Conservation (phyloP, 2,888 invertebrate species). For the Nomada flava region DNA sequence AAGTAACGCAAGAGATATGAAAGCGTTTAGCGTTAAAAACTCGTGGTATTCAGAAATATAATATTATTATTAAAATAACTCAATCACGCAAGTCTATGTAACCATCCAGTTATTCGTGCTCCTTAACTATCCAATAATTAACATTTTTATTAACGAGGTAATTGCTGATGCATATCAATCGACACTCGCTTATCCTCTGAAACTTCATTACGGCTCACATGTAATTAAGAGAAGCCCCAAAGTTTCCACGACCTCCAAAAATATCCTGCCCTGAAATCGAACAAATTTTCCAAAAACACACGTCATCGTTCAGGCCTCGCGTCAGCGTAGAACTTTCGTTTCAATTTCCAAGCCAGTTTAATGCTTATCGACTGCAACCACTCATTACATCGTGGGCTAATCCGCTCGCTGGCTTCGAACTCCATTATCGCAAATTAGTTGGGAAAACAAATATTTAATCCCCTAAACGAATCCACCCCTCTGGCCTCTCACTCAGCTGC, state of each 20-base stretch:
- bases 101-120: neutral
- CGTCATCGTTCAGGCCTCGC: neutral
- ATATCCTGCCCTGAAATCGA: neutral
- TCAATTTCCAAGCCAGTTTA: neutral
- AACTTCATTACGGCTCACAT: neutral
- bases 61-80: too few relatives aligned
- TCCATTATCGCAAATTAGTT: constrained; percentile 30
- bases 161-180: neutral
- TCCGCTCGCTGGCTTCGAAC: neutral
- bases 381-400: constrained; percentile 5
- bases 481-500: neutral
- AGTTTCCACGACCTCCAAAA: neutral
- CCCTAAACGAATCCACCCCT: constrained; percentile 7
- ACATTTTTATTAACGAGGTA: neutral
- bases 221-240: neutral
- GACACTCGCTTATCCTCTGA: neutral
- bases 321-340: neutral
- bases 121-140: neutral
- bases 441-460: constrained; percentile 30
- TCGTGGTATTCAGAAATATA: too few relatives aligned
- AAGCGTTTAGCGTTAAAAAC: too few relatives aligned
- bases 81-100: neutral
- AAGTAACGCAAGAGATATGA: too few relatives aligned
- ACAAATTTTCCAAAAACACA: neutral
- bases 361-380: neutral